Evolutionary conservation across 2,888 invertebrate species (phyloP), one percentile per base, ranked within the genome.

Genomic region (Emmelina monodactyla): DNA sequence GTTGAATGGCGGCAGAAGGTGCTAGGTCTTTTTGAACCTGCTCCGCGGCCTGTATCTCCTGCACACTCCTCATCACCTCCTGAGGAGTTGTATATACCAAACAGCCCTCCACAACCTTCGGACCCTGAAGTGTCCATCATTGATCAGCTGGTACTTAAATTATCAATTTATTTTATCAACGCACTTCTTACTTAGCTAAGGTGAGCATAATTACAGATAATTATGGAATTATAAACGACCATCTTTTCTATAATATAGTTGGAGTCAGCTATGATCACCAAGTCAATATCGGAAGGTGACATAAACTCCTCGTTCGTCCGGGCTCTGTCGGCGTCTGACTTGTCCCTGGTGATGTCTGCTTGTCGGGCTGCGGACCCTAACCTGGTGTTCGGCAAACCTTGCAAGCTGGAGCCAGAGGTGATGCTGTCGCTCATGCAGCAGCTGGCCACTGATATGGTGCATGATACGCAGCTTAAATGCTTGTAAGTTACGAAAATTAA

Each of bases 391-490:
- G 70, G 80, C 15, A 46, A 83, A 33, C 82, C 84, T 3, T 91
- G 91, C 54, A 83, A 85, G 14, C 82, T 95, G 43, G 86, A 87
- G 40, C 96, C 94, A 62, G 88, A 88, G 35, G 92, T 95, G 15
- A 78, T 97, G 37, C 81, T 98, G 19, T 93, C 96, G 0, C 83
- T 98, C 16, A 88, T 97, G 42, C 96, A 97, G 60, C 97, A 97
- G 67, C 85, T 97, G 13, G 91, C 94, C 12, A 91, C 93, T 0
- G 96, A 97, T 58, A 85, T 97, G 75, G 83, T 85, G 42, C 87
- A 88, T 43, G 88, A 94, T 51, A 92, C 93, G 9, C 60, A 58
- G 33, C 54, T 75, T 11, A 73, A 76, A 35, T 73, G 73, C 69
- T 59, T 68, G 75, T 72, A 15, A 16, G 31, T 14, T 29, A 19